phyloP scores from a whole-genome alignment of 2,888 invertebrate genomes.

The Caprella mutica region DNA sequence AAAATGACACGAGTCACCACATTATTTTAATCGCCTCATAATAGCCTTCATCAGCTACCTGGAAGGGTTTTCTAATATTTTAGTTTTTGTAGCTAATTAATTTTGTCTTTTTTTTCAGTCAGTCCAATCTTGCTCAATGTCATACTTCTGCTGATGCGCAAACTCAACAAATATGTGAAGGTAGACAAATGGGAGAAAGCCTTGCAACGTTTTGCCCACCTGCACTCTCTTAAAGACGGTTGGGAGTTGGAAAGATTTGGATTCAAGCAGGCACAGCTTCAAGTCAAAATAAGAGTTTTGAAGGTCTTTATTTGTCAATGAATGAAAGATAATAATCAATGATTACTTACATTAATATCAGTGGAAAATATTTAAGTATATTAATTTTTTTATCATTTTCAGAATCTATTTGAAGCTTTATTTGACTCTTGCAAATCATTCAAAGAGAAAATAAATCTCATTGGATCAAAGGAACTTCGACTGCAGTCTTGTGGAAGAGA shows the following conservation, averaged over 20 bases:
- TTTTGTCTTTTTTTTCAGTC: conserved; percentile 49
- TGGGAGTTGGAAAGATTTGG: conserved; percentile 94
- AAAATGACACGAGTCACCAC: too few relatives aligned
- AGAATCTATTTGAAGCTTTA: conserved; percentile 83
- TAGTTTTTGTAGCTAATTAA: too few relatives aligned
- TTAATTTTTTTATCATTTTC: conserved; percentile 33
- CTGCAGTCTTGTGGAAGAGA: conserved; percentile 83
- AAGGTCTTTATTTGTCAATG: conserved; percentile 55
- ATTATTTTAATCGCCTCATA: too few relatives aligned
- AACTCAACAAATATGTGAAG: conserved; percentile 67
- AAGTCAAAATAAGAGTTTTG: conserved; percentile 75
- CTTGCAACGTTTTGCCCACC: conserved; percentile 58
- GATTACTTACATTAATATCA: conserved; percentile 7
- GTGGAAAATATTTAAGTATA: neutral
- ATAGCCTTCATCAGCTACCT: too few relatives aligned
- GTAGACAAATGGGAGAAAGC: conserved; percentile 82
- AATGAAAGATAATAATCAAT: too few relatives aligned
- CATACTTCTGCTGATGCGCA: conserved; percentile 73
- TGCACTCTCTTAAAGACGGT: conserved; percentile 78
- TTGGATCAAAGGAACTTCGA: conserved; percentile 66
- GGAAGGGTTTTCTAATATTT: too few relatives aligned
- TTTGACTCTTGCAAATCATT: conserved; percentile 90
- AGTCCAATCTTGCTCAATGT: conserved; percentile 69
- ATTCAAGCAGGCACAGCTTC: conserved; percentile 78
- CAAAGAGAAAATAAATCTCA: conserved; percentile 70